A percentile compares a stretch with the other conserved stretches of the same genome.
Evolutionary conservation across 2,888 invertebrate genomes (phyloP).

Genomic region (Didymodactylos carnosus): DNA sequence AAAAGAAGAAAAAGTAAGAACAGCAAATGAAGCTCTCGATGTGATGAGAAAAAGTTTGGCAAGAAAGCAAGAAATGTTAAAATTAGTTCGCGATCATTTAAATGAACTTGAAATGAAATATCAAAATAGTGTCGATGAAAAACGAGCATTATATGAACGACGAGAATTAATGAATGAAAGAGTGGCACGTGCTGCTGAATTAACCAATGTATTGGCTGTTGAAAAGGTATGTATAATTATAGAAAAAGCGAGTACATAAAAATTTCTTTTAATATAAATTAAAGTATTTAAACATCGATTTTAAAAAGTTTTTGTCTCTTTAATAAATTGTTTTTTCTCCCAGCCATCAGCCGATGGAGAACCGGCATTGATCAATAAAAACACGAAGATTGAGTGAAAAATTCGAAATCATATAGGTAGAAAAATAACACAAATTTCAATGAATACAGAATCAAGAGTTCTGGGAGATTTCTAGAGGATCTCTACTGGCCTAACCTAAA

Average conservation of each 20-base stretch:
- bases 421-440: too few relatives aligned
- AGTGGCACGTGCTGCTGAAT: slow-evolving; percentile 27
- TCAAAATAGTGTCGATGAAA: slow-evolving; percentile 30
- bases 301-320: background rate
- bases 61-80: slow-evolving; percentile 29
- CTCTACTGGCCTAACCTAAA: too few relatives aligned
- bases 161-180: slow-evolving; percentile 25
- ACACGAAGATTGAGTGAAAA: too few relatives aligned
- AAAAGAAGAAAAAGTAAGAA: slow-evolving; percentile 29
- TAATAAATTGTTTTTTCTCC: too few relatives aligned
- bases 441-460: too few relatives aligned
- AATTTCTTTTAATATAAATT: background rate
- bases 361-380: too few relatives aligned
- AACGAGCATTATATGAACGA: slow-evolving; percentile 28
- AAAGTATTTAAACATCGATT: too few relatives aligned
- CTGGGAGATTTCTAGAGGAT: too few relatives aligned
- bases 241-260: background rate
- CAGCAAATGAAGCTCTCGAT: slow-evolving; percentile 30
- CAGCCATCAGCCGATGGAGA: too few relatives aligned
- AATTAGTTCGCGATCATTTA: slow-evolving; percentile 23
- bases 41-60: slow-evolving; percentile 27
- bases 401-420: too few relatives aligned
- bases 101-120: slow-evolving; percentile 27
- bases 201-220: slow-evolving; percentile 29
- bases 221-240: slow-evolving; percentile 31